Percentiles rank a stretch among this genome's conserved stretches.
phyloP scores from a whole-genome alignment of 2,113 vertebrate species.

The Carassius auratus region DNA sequence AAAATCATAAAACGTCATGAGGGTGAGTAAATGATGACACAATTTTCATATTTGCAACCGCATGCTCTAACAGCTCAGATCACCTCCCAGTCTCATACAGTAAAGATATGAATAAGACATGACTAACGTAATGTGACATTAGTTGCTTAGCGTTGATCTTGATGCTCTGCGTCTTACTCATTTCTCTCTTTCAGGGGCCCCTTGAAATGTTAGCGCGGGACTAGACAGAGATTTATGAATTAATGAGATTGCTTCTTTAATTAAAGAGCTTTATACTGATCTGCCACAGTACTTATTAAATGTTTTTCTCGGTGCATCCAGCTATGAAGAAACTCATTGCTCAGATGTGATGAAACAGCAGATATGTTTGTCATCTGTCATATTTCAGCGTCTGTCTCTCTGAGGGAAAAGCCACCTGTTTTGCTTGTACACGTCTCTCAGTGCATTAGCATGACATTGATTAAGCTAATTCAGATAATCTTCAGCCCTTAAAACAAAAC shows the following conservation, averaged over 20 bases:
- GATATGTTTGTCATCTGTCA: constrained; percentile 26
- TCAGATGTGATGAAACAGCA: constrained; percentile 33
- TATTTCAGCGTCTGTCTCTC: constrained; percentile 1
- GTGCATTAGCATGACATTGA: background rate
- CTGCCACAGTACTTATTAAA: constrained; percentile 16
- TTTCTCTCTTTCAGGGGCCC: background rate
- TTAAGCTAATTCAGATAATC: background rate
- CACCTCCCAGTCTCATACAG: background rate
- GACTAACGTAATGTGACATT: background rate
- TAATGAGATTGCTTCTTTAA: constrained; percentile 35
- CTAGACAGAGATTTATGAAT: constrained; percentile 31
- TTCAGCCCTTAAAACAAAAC: background rate
- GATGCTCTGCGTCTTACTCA: background rate
- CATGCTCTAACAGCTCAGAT: background rate
- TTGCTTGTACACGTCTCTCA: background rate
- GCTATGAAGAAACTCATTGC: background rate
- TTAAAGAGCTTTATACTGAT: constrained; percentile 31
- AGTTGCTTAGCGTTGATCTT: background rate
- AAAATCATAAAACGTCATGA: background rate
- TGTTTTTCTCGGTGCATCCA: constrained; percentile 39
- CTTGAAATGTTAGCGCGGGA: constrained; percentile 6
- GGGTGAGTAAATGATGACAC: background rate
- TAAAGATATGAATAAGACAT: background rate
- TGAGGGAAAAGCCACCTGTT: background rate
- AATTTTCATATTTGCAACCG: background rate